Evolutionary conservation across 2,113 vertebrate species (phyloP).

Genomic region (Heteronetta atricapilla): DNA sequence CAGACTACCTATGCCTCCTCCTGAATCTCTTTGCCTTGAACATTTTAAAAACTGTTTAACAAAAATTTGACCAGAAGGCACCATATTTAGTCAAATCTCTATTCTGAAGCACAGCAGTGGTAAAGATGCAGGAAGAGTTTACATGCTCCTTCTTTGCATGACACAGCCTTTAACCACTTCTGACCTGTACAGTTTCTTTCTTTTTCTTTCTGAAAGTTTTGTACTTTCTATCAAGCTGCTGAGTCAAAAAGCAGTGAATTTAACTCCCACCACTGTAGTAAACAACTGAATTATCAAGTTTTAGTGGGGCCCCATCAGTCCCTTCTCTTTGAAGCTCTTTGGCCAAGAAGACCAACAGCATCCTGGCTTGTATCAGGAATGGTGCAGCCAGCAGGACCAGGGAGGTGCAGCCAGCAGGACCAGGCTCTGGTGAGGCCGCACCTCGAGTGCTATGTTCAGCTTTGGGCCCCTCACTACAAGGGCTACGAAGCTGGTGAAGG

Average conservation of each 20-base stretch:
- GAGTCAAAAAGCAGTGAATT: neutral
- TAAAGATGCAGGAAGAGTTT: neutral
- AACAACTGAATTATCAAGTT: neutral
- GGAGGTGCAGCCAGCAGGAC: too few relatives aligned
- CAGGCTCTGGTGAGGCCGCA: too few relatives aligned
- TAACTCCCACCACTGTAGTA: neutral
- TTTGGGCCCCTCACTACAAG: too few relatives aligned
- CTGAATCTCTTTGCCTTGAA: neutral
- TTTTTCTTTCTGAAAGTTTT: neutral
- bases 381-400: too few relatives aligned
- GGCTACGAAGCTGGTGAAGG: too few relatives aligned
- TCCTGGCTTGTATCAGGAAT: too few relatives aligned
- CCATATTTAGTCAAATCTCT: neutral
- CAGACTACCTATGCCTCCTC: neutral
- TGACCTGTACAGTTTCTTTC: neutral
- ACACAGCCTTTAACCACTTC: neutral
- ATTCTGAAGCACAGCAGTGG: neutral
- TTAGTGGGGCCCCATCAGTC: neutral
- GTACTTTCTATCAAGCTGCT: neutral
- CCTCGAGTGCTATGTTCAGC: too few relatives aligned
- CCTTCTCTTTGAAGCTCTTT: neutral
- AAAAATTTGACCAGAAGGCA: neutral
- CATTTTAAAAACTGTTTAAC: neutral
- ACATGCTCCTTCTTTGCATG: neutral
- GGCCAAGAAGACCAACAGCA: too few relatives aligned